These are phyloP conservation scores for Zophobas morio DNA, from an alignment of 1,140 invertebrate genomes.

Conservation along the genomic window DNA sequence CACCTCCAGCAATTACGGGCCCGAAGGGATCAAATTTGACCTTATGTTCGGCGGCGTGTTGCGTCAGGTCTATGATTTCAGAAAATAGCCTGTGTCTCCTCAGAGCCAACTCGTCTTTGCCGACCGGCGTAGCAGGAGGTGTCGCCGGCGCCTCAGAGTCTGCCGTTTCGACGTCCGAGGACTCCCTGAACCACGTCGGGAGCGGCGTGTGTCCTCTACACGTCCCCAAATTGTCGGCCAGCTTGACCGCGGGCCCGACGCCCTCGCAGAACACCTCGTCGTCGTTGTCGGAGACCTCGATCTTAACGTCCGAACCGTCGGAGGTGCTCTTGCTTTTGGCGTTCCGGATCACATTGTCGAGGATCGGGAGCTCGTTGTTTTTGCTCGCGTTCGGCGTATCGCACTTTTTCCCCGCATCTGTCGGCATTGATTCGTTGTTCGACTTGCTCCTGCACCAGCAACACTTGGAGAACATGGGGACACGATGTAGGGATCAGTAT, in stretches of 20 bases:
- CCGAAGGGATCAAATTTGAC: constrained; percentile 82
- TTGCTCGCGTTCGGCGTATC: constrained; percentile 6
- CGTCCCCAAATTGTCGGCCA: constrained; percentile 58
- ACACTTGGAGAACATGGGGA: constrained; percentile 46
- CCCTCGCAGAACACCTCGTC: constrained; percentile 69
- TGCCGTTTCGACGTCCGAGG: constrained; percentile 64
- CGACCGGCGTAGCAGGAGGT: constrained; percentile 81
- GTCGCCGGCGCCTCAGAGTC: constrained; percentile 74
- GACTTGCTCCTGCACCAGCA: constrained; percentile 41
- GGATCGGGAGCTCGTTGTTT: constrained; percentile 29
- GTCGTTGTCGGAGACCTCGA: constrained; percentile 58
- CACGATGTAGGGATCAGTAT: constrained; percentile 6
- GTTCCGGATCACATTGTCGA: constrained; percentile 30
- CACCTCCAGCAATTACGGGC: constrained; percentile 76
- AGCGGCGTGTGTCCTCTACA: constrained; percentile 48
- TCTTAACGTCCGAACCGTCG: constrained; percentile 43
- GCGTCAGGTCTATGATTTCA: constrained; percentile 79
- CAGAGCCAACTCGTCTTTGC: constrained; percentile 82
- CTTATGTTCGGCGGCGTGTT: constrained; percentile 80
- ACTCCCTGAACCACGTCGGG: constrained; percentile 61
- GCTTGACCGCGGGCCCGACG: constrained; percentile 54
- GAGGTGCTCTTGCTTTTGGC: constrained; percentile 25
- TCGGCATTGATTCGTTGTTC: constrained; percentile 35
- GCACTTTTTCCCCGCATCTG: constrained; percentile 29
- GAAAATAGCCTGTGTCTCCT: constrained; percentile 83